phyloP scores from a whole-genome alignment of 2,113 vertebrate genomes.

The Brachyhypopomus occidentalis region DNA sequence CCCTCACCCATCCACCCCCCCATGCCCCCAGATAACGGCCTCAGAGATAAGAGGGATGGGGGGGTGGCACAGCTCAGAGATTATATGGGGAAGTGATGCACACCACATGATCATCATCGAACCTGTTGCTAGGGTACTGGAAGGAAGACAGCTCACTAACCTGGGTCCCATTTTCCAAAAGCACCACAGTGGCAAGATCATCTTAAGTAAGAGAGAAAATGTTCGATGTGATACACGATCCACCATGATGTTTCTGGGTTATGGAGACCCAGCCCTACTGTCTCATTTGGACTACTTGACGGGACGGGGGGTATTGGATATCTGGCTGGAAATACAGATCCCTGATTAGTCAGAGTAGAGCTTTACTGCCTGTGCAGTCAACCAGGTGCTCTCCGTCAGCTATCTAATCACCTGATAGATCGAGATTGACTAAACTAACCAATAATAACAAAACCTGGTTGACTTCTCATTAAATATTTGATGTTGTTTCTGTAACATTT shows the following conservation, averaged over 20 bases:
- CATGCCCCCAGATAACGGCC: constrained; percentile 36
- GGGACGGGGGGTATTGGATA: neutral
- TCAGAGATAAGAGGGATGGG: constrained; percentile 39
- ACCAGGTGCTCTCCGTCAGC: constrained; percentile 12
- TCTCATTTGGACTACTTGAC: constrained; percentile 9
- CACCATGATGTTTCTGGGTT: too few species aligned
- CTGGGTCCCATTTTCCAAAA: too few species aligned
- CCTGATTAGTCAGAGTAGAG: constrained; percentile 41
- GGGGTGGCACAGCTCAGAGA: neutral
- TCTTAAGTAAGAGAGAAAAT: too few species aligned
- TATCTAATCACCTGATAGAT: constrained; percentile 34
- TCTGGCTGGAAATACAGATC: constrained; percentile 21
- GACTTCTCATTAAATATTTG: constrained; percentile 44
- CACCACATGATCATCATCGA: constrained; percentile 13
- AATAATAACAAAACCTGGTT: constrained; percentile 35
- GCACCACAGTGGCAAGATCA: too few species aligned
- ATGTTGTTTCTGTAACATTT: constrained; percentile 18
- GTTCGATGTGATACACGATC: too few species aligned
- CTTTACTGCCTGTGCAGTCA: constrained; percentile 23
- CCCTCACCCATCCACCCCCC: neutral
- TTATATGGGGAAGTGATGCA: constrained; percentile 4
- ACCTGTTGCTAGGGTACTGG: constrained; percentile 13
- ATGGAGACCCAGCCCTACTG: neutral
- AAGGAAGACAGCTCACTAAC: too few species aligned
- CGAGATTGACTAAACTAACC: constrained; percentile 42